Evolutionary conservation across 2,113 vertebrate genomes (phyloP).

Genomic region (Phyllostomus discolor): DNA sequence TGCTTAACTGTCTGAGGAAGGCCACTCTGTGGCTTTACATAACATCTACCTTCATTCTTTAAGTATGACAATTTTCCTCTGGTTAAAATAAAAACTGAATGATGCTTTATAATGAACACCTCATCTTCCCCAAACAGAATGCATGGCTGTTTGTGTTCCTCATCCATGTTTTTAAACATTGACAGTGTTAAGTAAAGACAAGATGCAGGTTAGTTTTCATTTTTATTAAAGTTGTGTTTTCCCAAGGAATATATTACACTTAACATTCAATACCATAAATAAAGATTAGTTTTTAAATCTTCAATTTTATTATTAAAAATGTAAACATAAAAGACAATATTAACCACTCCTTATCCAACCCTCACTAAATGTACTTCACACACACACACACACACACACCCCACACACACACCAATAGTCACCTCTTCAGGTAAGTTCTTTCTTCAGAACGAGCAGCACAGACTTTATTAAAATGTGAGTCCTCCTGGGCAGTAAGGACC

Average conservation of each 20-base stretch:
- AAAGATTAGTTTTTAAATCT: conserved; percentile 75
- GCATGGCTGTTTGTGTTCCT: background rate
- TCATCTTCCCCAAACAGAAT: background rate
- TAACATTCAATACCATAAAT: conserved; percentile 70
- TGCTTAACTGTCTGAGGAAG: background rate
- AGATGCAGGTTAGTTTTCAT: conserved; percentile 42
- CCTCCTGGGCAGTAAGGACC: background rate
- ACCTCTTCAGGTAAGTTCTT: conserved; percentile 51
- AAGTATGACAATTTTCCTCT: background rate
- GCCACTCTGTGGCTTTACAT: background rate
- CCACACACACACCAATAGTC: background rate
- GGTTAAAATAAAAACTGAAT: background rate
- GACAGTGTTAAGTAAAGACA: conserved; percentile 36
- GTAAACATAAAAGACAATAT: conserved; percentile 64
- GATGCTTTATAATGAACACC: background rate
- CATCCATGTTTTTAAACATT: background rate
- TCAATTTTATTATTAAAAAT: conserved; percentile 65
- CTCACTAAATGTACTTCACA: conserved; percentile 50
- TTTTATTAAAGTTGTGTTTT: conserved; percentile 65
- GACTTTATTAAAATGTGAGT: conserved; percentile 29
- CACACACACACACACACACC: too few species aligned
- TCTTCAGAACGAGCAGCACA: conserved; percentile 57
- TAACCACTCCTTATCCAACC: conserved; percentile 13
- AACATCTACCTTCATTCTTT: background rate
- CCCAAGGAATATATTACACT: conserved; percentile 61